phyloP scores from a whole-genome alignment of 2,113 vertebrate species.

The Tyto alba region DNA sequence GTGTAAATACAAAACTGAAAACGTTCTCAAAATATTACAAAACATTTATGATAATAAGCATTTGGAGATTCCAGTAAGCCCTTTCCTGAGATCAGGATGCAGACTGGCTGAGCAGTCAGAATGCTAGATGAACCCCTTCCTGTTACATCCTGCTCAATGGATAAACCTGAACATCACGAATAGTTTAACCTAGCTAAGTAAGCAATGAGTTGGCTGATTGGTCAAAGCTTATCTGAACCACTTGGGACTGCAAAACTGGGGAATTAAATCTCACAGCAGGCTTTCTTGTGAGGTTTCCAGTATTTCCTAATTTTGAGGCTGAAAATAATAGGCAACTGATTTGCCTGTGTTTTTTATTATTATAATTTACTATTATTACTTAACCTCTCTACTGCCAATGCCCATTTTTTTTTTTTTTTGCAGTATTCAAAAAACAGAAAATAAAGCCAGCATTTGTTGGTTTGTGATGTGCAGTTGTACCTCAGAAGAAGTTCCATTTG shows the following conservation, averaged over 20 bases:
- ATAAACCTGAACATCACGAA: neutral
- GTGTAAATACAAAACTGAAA: neutral
- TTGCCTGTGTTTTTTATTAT: neutral
- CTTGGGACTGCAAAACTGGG: neutral
- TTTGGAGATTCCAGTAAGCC: neutral
- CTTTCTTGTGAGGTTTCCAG: neutral
- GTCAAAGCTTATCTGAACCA: neutral
- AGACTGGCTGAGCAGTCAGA: neutral
- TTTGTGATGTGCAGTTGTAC: neutral
- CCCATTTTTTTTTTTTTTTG: too few species aligned
- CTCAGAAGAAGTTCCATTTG: neutral
- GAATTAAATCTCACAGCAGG: neutral
- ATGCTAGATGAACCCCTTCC: neutral
- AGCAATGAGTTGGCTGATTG: neutral
- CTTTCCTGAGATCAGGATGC: neutral
- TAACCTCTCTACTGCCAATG: neutral
- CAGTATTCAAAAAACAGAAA: neutral
- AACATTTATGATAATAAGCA: neutral
- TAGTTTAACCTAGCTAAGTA: neutral
- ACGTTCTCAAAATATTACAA: neutral
- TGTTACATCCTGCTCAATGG: neutral
- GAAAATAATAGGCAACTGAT: neutral
- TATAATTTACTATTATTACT: neutral
- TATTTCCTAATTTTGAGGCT: neutral
- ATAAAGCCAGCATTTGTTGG: neutral